Percentiles rank a stretch among this genome's conserved stretches.
Conservation (phyloP, 2,113 vertebrate species). For the Clarias macrocephalus region DNA sequence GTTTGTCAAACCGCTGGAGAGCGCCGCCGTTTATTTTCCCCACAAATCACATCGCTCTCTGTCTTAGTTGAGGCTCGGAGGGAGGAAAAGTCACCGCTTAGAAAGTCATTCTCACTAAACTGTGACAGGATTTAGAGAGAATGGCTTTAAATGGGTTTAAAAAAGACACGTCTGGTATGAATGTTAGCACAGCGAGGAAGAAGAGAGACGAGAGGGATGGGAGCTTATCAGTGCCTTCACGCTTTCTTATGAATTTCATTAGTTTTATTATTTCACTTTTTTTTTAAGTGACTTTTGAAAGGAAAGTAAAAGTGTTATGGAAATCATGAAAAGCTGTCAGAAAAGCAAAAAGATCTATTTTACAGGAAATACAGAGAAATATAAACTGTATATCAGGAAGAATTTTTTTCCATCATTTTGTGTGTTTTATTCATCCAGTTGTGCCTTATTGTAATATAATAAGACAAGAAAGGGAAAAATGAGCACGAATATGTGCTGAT, state of each 20-base stretch:
- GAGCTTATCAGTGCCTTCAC: background rate
- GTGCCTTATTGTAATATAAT: too few relatives aligned
- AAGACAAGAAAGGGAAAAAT: too few relatives aligned
- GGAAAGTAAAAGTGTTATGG: background rate
- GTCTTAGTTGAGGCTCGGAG: conserved; percentile 12
- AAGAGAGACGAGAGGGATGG: conserved; percentile 8
- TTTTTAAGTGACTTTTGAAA: background rate
- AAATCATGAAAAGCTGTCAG: background rate
- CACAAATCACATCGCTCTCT: conserved; percentile 5
- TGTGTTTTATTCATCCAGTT: background rate
- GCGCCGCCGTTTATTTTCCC: conserved; percentile 12
- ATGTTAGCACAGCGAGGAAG: background rate
- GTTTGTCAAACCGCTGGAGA: conserved; percentile 58
- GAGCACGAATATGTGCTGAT: too few relatives aligned
- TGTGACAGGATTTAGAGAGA: conserved; percentile 13
- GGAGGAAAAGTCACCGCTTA: background rate
- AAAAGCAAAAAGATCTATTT: background rate
- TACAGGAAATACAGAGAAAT: background rate
- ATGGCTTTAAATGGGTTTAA: background rate
- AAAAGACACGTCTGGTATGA: conserved; percentile 5
- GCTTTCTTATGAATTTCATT: background rate
- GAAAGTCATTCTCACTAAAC: conserved; percentile 1
- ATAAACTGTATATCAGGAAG: background rate
- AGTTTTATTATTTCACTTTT: background rate
- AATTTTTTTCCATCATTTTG: background rate